phyloP scores from a whole-genome alignment of 2,888 invertebrate genomes.

The Agrochola lychnidis region DNA sequence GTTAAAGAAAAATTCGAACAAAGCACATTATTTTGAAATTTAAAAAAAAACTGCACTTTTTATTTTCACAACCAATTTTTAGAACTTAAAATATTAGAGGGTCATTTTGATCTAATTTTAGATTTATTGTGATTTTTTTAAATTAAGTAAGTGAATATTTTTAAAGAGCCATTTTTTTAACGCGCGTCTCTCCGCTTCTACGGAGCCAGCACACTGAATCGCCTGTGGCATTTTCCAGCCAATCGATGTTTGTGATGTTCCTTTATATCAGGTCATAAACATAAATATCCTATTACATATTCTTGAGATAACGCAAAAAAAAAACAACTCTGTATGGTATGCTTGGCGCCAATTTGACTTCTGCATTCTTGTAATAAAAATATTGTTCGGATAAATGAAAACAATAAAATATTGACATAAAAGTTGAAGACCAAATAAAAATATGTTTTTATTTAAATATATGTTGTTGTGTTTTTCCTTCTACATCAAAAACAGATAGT shows the following conservation, averaged over 20 bases:
- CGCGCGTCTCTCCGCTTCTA: background rate
- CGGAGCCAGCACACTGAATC: slow-evolving; percentile 28
- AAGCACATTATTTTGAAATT: background rate
- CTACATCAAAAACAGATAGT: background rate
- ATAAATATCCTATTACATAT: slow-evolving; percentile 49
- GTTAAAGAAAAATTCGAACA: background rate
- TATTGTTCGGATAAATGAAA: background rate
- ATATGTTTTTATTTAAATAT: slow-evolving; percentile 8
- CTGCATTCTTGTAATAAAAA: slow-evolving; percentile 23
- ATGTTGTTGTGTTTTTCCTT: too few species aligned
- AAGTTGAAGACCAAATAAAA: slow-evolving; percentile 31
- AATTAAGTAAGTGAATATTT: background rate
- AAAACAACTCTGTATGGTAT: slow-evolving; percentile 43
- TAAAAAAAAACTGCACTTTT: slow-evolving; percentile 11
- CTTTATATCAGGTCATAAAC: slow-evolving; percentile 44
- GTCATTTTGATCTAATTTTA: background rate
- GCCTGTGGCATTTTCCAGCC: slow-evolving; percentile 67
- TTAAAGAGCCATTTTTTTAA: slow-evolving; percentile 33
- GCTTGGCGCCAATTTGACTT: background rate
- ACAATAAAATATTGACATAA: slow-evolving; percentile 9
- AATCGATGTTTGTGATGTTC: slow-evolving; percentile 40
- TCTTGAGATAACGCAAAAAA: slow-evolving; percentile 57
- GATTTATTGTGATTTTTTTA: background rate
- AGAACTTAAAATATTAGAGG: background rate
- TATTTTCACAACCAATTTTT: background rate